A percentile compares a stretch with the other conserved stretches of the same genome.
Evolutionary conservation across 2,113 vertebrate species (phyloP).

Genomic region (Tragelaphus buxtoni): DNA sequence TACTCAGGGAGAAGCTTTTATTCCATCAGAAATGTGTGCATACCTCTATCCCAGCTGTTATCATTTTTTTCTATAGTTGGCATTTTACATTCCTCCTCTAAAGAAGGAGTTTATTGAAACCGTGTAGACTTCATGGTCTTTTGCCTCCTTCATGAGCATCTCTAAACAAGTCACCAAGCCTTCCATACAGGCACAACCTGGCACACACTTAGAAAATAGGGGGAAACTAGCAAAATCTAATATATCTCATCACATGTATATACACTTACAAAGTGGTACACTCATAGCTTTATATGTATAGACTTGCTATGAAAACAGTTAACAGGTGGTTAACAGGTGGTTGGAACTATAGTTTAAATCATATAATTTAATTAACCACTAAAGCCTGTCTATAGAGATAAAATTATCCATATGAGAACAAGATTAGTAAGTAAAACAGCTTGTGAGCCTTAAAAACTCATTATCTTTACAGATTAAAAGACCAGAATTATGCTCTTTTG

Average conservation of each 20-base stretch:
- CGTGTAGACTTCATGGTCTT: not conserved
- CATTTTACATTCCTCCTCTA: not conserved
- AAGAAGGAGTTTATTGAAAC: not conserved
- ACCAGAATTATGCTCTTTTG: not conserved
- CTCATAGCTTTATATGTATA: not conserved
- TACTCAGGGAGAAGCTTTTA: not conserved
- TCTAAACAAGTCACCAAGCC: not conserved
- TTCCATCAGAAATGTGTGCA: not conserved
- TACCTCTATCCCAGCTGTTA: not conserved
- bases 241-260: not conserved
- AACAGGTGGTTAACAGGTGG: not conserved
- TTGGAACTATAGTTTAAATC: not conserved
- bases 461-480: not conserved
- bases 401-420: not conserved
- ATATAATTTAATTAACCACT: slow-evolving; percentile 9
- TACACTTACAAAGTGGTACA: not conserved
- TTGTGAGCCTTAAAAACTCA: not conserved
- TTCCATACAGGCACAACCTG: not conserved
- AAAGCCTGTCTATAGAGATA: not conserved
- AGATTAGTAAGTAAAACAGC: not conserved
- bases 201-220: not conserved
- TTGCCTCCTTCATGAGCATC: not conserved
- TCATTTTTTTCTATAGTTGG: not conserved
- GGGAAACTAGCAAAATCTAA: not conserved
- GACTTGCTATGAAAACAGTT: not conserved